Base-by-base conservation (phyloP, 2,797 vertebrate genomes). In the Pipistrellus pipistrellus region DNA sequence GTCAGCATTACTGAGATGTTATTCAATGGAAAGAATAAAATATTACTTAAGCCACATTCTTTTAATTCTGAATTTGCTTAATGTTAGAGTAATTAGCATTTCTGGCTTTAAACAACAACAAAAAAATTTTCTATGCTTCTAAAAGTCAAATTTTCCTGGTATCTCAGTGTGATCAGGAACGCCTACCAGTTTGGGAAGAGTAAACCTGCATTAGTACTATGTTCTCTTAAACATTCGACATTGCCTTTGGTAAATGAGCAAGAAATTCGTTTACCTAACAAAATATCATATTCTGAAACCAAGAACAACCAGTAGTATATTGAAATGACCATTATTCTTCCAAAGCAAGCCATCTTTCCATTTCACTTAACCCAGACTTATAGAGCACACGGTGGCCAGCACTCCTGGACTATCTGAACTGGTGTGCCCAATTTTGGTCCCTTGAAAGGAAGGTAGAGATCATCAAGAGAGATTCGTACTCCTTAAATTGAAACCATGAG, bases 11-110 rank as follows among this genome's bases (percentile, higher is more conserved):
- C 27, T 69, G 30, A 87, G 57, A 96, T 78, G 91, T 44, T 87
- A 20, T 84, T 95, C 8, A 89, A 32, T 88, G 17, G 35, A 95
- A 83, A 94, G 23, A 94, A 72, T 53, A 93, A 88, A 94, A 48
- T 88, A 84, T 69, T 23, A 87, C 51, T 76, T 83, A 88, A 88
- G 51, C 9, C 13, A 88, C 46, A 62, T 64, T 84, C 41, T 81
- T 44, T 82, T 78, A 64, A 83, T 80, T 91, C 38, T 77, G 32
- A 96, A 91, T 69, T 78, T 82, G 21, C n/a, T 91, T 90, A 95
- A 91, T 35, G 59, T 30, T 75, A 23, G 53, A 92, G 44, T 53
- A 73, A 75, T 55, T 25, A 81, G 25, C 4, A 2, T 82, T 71
- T 88, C 85, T 48, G 35, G 23, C 53, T 94, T 85, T 83, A 92